phyloP scores from a whole-genome alignment of 2,888 invertebrate genomes.

The Drosophila kanekoi region DNA sequence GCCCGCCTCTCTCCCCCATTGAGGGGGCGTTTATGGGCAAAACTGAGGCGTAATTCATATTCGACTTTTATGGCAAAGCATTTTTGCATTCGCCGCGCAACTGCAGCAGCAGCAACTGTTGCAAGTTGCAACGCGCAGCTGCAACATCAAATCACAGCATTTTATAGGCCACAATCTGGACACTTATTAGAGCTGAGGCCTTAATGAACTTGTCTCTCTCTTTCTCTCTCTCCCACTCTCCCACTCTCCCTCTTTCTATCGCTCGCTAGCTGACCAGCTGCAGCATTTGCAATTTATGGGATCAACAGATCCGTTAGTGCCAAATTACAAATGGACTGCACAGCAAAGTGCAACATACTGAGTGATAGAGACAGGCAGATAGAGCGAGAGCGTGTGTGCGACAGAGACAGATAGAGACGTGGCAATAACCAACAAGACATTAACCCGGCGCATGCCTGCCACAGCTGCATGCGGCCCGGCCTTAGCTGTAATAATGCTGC shows the following conservation, averaged over 20 bases:
- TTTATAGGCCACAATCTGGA: constrained; percentile 44
- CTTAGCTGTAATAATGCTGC: constrained; percentile 36
- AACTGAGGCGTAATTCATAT: constrained; percentile 53
- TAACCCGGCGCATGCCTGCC: constrained; percentile 73
- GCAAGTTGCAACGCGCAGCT: constrained; percentile 22
- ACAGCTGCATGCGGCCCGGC: constrained; percentile 42
- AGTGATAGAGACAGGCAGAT: not conserved
- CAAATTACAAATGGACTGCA: constrained; percentile 75
- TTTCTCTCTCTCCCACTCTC: not conserved
- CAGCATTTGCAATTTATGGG: constrained; percentile 68
- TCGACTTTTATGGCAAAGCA: constrained; percentile 55
- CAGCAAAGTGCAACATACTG: constrained; percentile 37
- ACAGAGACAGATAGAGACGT: constrained; percentile 44
- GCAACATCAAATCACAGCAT: constrained; percentile 33
- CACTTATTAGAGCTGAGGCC: constrained; percentile 50
- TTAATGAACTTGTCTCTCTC: constrained; percentile 50
- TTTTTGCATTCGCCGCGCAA: constrained; percentile 31
- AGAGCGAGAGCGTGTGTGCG: not conserved
- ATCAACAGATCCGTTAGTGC: constrained; percentile 77
- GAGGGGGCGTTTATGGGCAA: constrained; percentile 9
- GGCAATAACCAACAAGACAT: constrained; percentile 81
- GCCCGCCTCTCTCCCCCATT: accelerated
- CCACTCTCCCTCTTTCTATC: not conserved
- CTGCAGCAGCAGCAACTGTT: constrained; percentile 26
- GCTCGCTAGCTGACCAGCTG: constrained; percentile 6